Evolutionary conservation across 2,113 vertebrate genomes (phyloP).

Genomic region (Corythornis cristatus): DNA sequence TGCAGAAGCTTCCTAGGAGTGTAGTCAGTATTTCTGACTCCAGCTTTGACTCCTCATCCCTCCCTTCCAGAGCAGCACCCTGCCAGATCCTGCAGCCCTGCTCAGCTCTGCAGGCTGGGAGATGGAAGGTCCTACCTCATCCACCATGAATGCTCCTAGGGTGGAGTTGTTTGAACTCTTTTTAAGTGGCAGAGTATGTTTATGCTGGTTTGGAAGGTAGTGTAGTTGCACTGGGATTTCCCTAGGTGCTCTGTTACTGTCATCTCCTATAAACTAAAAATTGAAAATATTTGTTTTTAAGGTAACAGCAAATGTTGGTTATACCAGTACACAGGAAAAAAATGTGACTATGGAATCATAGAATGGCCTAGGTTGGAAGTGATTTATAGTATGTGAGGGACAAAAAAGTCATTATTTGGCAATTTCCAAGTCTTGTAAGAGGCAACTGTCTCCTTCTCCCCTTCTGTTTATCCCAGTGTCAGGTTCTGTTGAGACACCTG

Average conservation of each 20-base stretch:
- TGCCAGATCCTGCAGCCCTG: neutral
- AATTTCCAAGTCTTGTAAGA: neutral
- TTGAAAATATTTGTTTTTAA: neutral
- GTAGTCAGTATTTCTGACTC: neutral
- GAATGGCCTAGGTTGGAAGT: neutral
- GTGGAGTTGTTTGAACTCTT: neutral
- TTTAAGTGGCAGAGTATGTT: neutral
- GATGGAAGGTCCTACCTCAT: neutral
- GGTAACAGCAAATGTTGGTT: neutral
- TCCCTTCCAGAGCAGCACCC: fast-evolving
- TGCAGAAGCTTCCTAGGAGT: neutral
- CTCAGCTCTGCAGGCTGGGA: neutral
- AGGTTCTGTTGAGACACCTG: neutral
- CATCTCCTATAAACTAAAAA: neutral
- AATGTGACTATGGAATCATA: neutral
- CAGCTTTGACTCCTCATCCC: neutral
- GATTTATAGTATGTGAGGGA: neutral
- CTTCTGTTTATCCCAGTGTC: neutral
- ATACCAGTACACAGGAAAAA: neutral
- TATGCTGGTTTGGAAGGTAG: neutral
- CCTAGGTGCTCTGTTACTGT: neutral
- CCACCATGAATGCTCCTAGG: neutral
- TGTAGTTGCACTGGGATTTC: neutral
- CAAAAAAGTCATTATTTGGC: neutral
- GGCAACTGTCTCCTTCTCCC: neutral